These are phyloP conservation scores for Chrysaora quinquecirrha DNA, from an alignment of 30 jellyfish, hydroid and myxozoan species.

Conservation along the genomic window DNA sequence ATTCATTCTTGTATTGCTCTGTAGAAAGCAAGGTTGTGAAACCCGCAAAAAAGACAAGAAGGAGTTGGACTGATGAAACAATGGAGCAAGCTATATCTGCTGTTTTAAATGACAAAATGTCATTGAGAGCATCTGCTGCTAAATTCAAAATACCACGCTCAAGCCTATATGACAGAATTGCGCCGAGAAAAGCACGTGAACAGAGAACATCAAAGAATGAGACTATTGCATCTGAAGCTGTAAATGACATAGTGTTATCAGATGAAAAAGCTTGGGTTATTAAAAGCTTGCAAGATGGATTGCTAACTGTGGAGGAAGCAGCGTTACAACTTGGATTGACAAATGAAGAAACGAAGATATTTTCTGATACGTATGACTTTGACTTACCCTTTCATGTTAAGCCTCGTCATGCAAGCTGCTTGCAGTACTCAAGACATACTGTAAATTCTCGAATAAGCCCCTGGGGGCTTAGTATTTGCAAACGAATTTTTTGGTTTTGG, in stretches of 20 bases:
- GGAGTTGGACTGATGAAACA: slow-evolving; percentile 20
- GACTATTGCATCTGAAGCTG: background rate
- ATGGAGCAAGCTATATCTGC: slow-evolving; percentile 40
- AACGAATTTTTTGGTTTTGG: too few relatives aligned
- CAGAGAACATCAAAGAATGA: background rate
- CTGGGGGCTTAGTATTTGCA: too few relatives aligned
- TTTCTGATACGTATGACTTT: too few relatives aligned
- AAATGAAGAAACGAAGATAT: background rate
- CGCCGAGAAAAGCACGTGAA: background rate
- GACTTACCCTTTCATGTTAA: too few relatives aligned
- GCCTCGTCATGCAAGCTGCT: too few relatives aligned
- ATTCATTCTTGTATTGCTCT: too few relatives aligned
- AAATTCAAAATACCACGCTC: slow-evolving; percentile 23
- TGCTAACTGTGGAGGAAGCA: background rate
- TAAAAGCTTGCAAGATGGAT: background rate
- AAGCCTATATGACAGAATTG: slow-evolving; percentile 31
- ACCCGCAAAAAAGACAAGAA: slow-evolving; percentile 21
- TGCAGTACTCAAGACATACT: too few relatives aligned
- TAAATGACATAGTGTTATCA: background rate
- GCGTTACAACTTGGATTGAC: background rate
- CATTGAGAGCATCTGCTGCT: slow-evolving; percentile 33
- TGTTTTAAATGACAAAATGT: background rate
- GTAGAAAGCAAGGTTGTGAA: too few relatives aligned
- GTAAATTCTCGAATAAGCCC: too few relatives aligned
- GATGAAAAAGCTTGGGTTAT: background rate